These are phyloP conservation scores for Hippocampus mohnikei DNA, from an alignment of 2,113 vertebrate genomes.

Conservation along the genomic window DNA sequence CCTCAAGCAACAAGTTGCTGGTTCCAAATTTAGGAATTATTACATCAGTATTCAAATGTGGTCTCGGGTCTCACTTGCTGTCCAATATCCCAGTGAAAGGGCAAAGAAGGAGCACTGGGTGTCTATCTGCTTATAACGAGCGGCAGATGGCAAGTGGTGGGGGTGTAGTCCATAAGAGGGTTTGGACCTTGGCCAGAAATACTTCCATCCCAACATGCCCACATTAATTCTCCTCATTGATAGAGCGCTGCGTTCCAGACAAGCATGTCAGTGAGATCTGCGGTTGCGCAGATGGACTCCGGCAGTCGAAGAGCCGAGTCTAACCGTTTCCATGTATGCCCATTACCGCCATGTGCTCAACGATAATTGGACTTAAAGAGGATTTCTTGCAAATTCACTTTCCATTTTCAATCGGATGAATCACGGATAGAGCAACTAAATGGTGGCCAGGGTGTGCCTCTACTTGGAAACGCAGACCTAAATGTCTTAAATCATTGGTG, in stretches of 20 bases:
- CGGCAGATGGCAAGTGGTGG: constrained; percentile 52
- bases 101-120: constrained; percentile 3
- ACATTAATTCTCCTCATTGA: constrained; percentile 54
- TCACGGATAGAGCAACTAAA: constrained; percentile 25
- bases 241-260: constrained; percentile 44
- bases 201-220: constrained; percentile 56
- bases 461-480: background rate
- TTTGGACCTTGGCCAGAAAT: constrained; percentile 52
- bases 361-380: constrained; percentile 51
- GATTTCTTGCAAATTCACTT: constrained; percentile 57
- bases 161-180: constrained; percentile 33
- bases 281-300: constrained; percentile 7
- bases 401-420: constrained; percentile 35
- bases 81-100: constrained; percentile 4
- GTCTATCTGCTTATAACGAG: constrained; percentile 56
- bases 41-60: background rate
- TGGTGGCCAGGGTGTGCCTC: background rate
- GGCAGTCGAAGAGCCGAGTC: constrained; percentile 11
- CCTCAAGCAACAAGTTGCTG: background rate
- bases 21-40: background rate
- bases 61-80: constrained; percentile 20
- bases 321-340: constrained; percentile 52
- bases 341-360: constrained; percentile 42
- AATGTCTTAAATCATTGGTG: constrained; percentile 11
- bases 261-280: constrained; percentile 23